Evolutionary conservation across 2,113 vertebrate species (phyloP).

Genomic region (Daboia siamensis): DNA sequence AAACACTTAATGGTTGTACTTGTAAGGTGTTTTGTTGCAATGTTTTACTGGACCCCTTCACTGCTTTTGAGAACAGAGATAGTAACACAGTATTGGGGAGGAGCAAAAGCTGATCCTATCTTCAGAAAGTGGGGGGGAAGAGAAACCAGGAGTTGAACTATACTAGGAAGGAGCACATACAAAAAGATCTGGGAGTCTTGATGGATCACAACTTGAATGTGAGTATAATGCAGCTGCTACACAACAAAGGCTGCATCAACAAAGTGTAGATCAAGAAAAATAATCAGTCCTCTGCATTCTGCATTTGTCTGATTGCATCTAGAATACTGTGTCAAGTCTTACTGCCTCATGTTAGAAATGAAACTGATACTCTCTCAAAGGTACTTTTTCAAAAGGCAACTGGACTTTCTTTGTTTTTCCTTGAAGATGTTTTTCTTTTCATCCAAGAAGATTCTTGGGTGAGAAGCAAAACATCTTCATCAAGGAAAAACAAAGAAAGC

Average conservation of each 20-base stretch:
- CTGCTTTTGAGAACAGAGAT: neutral
- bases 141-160: neutral
- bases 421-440: too few species aligned
- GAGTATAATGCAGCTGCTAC: neutral
- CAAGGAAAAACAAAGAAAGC: too few species aligned
- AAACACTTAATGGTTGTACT: neutral
- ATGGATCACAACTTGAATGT: neutral
- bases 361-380: neutral
- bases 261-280: neutral
- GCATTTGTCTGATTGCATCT: neutral
- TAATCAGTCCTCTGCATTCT: neutral
- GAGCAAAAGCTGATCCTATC: neutral
- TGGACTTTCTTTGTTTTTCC: too few species aligned
- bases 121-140: neutral
- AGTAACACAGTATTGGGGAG: neutral
- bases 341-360: neutral
- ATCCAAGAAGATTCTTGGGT: too few species aligned
- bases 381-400: too few species aligned
- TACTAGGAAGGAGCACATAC: neutral
- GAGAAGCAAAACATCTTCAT: too few species aligned
- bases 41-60: neutral
- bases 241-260: neutral
- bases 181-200: neutral
- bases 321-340: neutral
- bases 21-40: neutral